Evolutionary conservation across 2,113 vertebrate species (phyloP), one percentile per base, ranked within the genome.

Genomic region (Daphoenositta chrysoptera): DNA sequence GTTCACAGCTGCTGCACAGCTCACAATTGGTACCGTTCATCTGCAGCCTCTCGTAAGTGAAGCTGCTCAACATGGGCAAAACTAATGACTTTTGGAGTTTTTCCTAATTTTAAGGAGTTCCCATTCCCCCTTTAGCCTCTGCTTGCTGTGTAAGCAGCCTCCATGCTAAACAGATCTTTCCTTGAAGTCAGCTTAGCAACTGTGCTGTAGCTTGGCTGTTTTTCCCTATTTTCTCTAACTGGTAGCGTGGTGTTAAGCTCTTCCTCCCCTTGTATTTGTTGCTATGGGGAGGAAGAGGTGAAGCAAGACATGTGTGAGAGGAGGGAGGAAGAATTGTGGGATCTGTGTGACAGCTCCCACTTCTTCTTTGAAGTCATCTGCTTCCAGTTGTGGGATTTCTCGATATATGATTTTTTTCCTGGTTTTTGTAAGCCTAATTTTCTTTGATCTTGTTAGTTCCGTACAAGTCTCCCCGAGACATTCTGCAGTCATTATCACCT

Each of bases 401-500:
- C 51, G 95, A 65, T 58, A 69, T 31, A 15, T 82, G 22, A 93
- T 87, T 13, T 58, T 48, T 92, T 89, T 75, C 56, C 50, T 84
- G 56, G 21, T 87, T 94, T 92, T 86, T 91, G 75, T 97, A 97
- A 96, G 69, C 87, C 80, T 96, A 47, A 91, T 87, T 96, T 97
- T 94, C 30, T 97, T 97, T 97, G 92, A 93, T 97, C 96, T 97
- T 87, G 19, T 88, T 97, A 96, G 97, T 93, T 96, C 97, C n/a
- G 33, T 97, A 97, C 90, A 94, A 95, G 98, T 98, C 98, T 98
- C 98, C 98, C 98, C 65, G 98, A 98, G 98, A 98, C 98, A 98
- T 98, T 97, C 97, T 98, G 96, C 97, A 97, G 97, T 98, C 98
- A 98, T 98, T 98, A 98, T 98, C 98, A 98, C 98, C 98, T 97